phyloP scores from a whole-genome alignment of 2,113 vertebrate species.

The Tamias sibiricus region DNA sequence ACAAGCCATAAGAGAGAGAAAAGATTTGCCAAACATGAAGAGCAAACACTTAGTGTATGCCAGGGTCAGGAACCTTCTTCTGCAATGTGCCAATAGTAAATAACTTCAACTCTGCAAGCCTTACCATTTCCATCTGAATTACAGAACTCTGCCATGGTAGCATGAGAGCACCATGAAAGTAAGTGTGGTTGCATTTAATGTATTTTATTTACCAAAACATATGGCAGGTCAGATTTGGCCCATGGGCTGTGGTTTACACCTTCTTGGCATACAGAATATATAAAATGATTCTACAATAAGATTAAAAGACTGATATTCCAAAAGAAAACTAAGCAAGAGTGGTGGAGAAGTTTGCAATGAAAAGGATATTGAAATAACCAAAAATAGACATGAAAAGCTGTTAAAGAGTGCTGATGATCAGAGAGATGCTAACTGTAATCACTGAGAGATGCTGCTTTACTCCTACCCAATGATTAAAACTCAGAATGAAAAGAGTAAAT shows the following conservation, averaged over 20 bases:
- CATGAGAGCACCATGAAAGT: not conserved
- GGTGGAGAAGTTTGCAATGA: not conserved
- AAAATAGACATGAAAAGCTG: not conserved
- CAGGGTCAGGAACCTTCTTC: not conserved
- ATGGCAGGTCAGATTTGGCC: not conserved
- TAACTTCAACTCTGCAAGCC: not conserved
- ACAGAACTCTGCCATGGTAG: not conserved
- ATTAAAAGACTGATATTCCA: not conserved
- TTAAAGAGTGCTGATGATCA: not conserved
- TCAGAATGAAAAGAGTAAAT: too few species aligned
- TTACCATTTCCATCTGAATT: not conserved
- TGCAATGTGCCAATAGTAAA: not conserved
- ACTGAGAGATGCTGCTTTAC: not conserved
- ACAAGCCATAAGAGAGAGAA: not conserved
- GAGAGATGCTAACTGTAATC: not conserved
- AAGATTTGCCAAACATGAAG: not conserved
- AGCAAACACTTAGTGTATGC: not conserved
- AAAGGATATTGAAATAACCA: not conserved
- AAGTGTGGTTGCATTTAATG: not conserved
- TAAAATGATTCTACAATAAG: not conserved
- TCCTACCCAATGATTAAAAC: too few species aligned
- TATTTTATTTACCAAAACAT: not conserved
- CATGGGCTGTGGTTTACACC: not conserved
- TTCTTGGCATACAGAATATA: not conserved
- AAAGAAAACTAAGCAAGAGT: too few species aligned